Conservation (phyloP, 2,888 invertebrate species). For the Seira musarum region DNA sequence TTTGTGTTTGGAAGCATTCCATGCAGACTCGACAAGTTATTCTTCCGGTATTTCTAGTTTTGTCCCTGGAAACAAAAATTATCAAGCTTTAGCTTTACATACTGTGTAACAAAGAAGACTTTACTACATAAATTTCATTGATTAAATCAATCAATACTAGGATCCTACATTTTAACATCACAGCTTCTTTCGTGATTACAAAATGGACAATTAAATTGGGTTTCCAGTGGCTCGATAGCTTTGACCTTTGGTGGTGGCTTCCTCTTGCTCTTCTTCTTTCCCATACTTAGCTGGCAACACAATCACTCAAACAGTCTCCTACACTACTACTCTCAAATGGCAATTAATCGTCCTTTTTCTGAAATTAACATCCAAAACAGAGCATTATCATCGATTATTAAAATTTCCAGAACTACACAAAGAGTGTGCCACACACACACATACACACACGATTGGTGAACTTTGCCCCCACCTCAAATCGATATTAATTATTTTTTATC, state of each 20-base stretch:
- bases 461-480: background rate
- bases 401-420: background rate
- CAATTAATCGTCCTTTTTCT: background rate
- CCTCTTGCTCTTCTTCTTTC: slow-evolving; percentile 95
- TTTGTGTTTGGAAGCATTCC: slow-evolving; percentile 97
- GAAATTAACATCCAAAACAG: background rate
- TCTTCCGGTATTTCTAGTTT: slow-evolving; percentile 92
- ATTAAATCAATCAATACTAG: background rate
- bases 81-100: background rate
- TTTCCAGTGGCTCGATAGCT: slow-evolving; percentile 93
- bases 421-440: background rate
- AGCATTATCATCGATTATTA: background rate
- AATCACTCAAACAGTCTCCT: background rate
- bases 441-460: background rate
- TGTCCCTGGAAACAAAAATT: slow-evolving; percentile 83
- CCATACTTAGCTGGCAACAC: slow-evolving; percentile 79
- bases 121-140: background rate
- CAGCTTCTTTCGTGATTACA: slow-evolving; percentile 99
- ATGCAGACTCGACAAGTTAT: slow-evolving; percentile 96
- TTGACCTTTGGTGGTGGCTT: slow-evolving; percentile 97
- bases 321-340: background rate
- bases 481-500: too few relatives aligned
- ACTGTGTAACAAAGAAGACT: background rate
- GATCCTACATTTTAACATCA: slow-evolving; percentile 96
- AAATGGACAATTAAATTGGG: slow-evolving; percentile 98